Conservation (phyloP, 2,113 vertebrate species). For the Hydrochoerus hydrochaeris region DNA sequence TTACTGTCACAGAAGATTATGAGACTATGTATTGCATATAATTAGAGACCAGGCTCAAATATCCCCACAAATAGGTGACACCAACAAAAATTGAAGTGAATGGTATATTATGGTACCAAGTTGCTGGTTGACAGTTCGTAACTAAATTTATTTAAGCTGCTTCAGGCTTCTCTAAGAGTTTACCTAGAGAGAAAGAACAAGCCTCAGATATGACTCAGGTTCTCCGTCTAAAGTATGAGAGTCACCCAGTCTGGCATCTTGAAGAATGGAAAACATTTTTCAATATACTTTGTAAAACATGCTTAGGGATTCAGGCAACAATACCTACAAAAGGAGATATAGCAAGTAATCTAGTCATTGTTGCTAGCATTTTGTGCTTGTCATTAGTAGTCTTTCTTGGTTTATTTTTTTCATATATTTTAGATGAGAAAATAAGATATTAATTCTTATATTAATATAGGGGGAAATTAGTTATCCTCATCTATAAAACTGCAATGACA, state of each 20-base stretch:
- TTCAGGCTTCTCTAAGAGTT: background rate
- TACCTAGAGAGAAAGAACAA: background rate
- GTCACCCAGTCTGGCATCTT: background rate
- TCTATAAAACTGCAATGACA: background rate
- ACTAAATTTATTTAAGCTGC: background rate
- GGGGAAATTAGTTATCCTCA: background rate
- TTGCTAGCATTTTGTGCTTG: background rate
- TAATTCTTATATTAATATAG: background rate
- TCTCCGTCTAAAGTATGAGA: background rate
- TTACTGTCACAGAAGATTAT: background rate
- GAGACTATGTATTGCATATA: background rate
- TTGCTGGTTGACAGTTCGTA: background rate
- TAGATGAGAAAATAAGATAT: background rate
- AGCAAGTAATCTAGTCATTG: background rate
- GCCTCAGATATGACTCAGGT: background rate
- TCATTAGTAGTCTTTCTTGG: background rate
- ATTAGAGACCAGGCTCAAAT: background rate
- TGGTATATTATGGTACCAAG: background rate
- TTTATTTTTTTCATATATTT: background rate
- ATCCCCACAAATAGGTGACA: background rate
- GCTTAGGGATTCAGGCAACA: background rate
- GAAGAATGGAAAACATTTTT: background rate
- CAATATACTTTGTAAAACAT: background rate
- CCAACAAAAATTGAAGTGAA: background rate
- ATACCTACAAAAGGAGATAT: background rate